Conservation (phyloP, 2,888 invertebrate genomes). For the Caenorhabditis sulstoni region DNA sequence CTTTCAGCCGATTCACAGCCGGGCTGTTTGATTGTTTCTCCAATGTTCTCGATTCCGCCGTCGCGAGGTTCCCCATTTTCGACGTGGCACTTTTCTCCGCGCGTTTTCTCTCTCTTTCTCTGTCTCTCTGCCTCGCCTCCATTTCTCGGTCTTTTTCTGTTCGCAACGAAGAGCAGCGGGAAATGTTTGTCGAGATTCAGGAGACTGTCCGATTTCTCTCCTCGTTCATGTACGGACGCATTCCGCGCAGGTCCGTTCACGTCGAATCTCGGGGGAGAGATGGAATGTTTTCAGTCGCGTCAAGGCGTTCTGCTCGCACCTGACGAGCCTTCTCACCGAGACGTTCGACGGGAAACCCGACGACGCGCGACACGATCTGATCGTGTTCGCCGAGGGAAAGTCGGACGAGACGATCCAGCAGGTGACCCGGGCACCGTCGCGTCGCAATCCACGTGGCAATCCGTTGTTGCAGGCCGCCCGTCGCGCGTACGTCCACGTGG, state of each 20-base stretch:
- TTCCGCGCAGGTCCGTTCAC: slow-evolving; percentile 65
- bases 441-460: neutral
- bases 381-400: slow-evolving; percentile 55
- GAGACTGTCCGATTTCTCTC: slow-evolving; percentile 65
- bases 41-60: too few relatives aligned
- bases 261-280: too few relatives aligned
- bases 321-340: slow-evolving; percentile 51
- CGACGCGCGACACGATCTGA: slow-evolving; percentile 49
- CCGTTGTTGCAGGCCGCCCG: slow-evolving; percentile 40
- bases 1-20: too few relatives aligned
- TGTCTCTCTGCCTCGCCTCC: neutral
- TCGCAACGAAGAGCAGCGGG: neutral
- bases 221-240: slow-evolving; percentile 63
- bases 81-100: neutral
- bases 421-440: neutral
- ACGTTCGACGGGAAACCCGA: slow-evolving; percentile 27
- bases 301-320: slow-evolving; percentile 53
- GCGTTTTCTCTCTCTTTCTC: neutral
- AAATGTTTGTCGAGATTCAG: slow-evolving; percentile 65
- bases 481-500: slow-evolving; percentile 42
- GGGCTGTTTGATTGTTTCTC: too few relatives aligned
- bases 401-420: slow-evolving; percentile 59
- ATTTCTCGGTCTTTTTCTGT: slow-evolving; percentile 7
- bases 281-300: slow-evolving; percentile 60
- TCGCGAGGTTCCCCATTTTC: too few relatives aligned